Base-by-base conservation (phyloP, 2,888 invertebrate genomes). In the Dromius quadrimaculatus region DNA sequence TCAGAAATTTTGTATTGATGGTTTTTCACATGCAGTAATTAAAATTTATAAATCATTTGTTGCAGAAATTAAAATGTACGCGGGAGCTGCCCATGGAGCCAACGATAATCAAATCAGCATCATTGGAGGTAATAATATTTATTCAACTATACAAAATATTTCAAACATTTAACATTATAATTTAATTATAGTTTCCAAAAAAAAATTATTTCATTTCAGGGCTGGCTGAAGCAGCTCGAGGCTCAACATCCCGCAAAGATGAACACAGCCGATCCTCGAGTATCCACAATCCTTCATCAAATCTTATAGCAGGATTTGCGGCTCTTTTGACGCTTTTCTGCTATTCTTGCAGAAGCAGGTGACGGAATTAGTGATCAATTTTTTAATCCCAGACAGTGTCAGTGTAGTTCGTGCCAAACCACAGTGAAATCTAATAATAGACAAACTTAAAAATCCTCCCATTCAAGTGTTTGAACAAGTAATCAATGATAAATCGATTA, bases 61-160 rank as follows among this genome's bases (percentile, higher is more conserved):
- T 82, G 73, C 81, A 83, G 83, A 83, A 80, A 83, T 83, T 73
- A 83, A 83, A 78, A 80, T 83, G 68, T 82, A 82, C 71, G 81
- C 83, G 36, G 81, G 81, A 73, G 80, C 80, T 71, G 79, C 82
- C 66, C 81, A 80, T 68, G 76, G 76, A 62, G 74, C 76, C 71
- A 76, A 74, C 71, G 82, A 82, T 76, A 82, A 82, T 76, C 83
- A 82, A 72, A 80, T 83, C 72, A 81, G 81, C 76, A 80, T 83
- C 74, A 79, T 82, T 38, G 83, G 82, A 78, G 84, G 83, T 83
- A 77, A 82, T 81, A n/a, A n/a, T 2, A 54, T 8, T 20, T 15
- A 41, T 41, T 41, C n/a, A n/a, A n/a, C n/a, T n/a, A n/a, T n/a
- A n/a, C n/a, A n/a, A n/a, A 15, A 43, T 19, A 23, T 47, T n/a